These are phyloP conservation scores for Hedya salicella DNA, from an alignment of 2,888 invertebrate species.

Conservation along the genomic window DNA sequence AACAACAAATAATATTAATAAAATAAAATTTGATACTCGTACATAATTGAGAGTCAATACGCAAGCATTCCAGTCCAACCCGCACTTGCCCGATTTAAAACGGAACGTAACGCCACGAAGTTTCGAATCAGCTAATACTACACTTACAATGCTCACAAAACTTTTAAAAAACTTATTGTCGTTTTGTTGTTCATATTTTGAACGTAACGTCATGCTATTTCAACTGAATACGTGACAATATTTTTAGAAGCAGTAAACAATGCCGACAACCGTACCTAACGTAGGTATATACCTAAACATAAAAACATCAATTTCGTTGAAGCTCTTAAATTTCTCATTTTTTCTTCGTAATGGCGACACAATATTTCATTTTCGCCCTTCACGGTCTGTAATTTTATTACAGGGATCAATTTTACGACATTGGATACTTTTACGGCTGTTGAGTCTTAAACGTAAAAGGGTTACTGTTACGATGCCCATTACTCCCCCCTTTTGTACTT, in stretches of 20 bases:
- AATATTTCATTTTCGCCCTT: constrained; percentile 75
- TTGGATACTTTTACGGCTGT: constrained; percentile 78
- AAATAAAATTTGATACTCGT: no score
- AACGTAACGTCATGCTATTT: no score
- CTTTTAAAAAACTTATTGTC: no score
- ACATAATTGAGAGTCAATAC: no score
- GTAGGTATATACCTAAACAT: constrained; percentile 30
- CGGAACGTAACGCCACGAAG: no score
- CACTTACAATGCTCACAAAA: no score
- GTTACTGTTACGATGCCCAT: constrained; percentile 63
- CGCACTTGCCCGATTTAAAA: no score
- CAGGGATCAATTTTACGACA: constrained; percentile 75
- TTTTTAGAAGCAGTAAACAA: not conserved
- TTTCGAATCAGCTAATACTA: no score
- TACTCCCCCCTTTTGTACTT: constrained; percentile 63
- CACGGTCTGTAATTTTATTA: constrained; percentile 76
- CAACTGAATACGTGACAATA: no score
- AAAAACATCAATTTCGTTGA: constrained; percentile 48
- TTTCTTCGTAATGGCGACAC: constrained; percentile 59
- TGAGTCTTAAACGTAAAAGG: constrained; percentile 75
- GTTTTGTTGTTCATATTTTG: no score
- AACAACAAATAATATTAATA: no score
- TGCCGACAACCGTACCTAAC: not conserved
- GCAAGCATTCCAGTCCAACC: no score
- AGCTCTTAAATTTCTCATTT: constrained; percentile 58